phyloP scores from a whole-genome alignment of 2,888 invertebrate genomes.

The Ormyrus labotus region DNA sequence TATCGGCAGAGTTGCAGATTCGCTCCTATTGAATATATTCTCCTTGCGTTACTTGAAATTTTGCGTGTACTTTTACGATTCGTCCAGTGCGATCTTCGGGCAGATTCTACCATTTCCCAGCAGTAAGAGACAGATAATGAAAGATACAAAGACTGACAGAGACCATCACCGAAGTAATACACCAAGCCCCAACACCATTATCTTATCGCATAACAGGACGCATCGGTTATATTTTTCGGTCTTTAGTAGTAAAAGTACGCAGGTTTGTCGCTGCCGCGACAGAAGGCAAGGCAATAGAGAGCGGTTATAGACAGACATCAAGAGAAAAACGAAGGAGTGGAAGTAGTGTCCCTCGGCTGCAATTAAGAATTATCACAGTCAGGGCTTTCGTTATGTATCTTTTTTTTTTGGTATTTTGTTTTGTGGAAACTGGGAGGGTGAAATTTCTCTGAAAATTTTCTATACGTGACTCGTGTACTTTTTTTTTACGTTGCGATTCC shows the following conservation, averaged over 20 bases:
- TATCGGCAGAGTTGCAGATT: constrained; percentile 14
- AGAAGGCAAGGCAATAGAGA: constrained; percentile 72
- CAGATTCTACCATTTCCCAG: not conserved
- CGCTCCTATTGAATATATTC: constrained; percentile 41
- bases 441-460: constrained; percentile 49
- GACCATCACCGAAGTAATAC: constrained; percentile 26
- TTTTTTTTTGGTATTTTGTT: constrained; percentile 5
- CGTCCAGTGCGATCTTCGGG: not conserved
- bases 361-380: constrained; percentile 58
- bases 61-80: constrained; percentile 23
- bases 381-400: not conserved
- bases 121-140: not conserved
- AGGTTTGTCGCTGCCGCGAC: constrained; percentile 69
- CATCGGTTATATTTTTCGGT: constrained; percentile 40
- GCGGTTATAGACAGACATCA: constrained; percentile 73
- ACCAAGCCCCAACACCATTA: constrained; percentile 14
- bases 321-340: constrained; percentile 69
- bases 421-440: not conserved
- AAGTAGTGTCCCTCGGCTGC: constrained; percentile 72
- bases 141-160: not conserved
- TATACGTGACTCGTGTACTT: not conserved
- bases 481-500: not conserved
- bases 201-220: constrained; percentile 22
- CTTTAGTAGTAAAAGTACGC: constrained; percentile 67
- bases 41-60: constrained; percentile 25